Evolutionary conservation across 1,140 invertebrate genomes (phyloP), one percentile per base, ranked within the genome.

Genomic region (Zelostemma sp.): DNA sequence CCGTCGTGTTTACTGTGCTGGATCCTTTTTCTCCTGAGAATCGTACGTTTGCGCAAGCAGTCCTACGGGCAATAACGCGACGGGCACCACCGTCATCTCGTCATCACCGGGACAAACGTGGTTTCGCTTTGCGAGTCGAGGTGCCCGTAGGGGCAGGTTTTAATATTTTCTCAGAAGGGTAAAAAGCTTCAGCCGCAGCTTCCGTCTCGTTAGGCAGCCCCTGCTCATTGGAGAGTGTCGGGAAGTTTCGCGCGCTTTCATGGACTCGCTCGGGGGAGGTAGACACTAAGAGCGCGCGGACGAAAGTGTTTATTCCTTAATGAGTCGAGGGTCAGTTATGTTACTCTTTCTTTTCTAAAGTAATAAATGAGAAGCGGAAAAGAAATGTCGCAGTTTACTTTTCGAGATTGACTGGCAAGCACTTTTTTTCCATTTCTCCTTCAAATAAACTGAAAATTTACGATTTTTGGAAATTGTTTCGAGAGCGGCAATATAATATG

Each of bases 101-200:
- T 18, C 16, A 21, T 17, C 16, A 15, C 41, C n/a, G n/a, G 16
- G 16, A 12, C n/a, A n/a, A n/a, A n/a, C 19, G 19, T 11, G 45
- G 45, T 19, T 47, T 18, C 28, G 28, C 15, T 49, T 28, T 31
- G 5, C 21, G 28, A 21, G 45, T 14, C 40, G 49, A 47, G 48
- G 25, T 35, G 69, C 69, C 63, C 55, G 28, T 53, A 46, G 69
- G 64, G 25, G 45, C 35, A 11, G 18, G 48, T 17, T 50, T 67
- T 51, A 72, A 68, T 72, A 68, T 72, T 67, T 64, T 68, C 64
- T 63, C 51, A 50, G 19, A 53, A 33, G 59, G 48, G 56, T 60
- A 58, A 60, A 66, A 72, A 59, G 58, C 55, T 18, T 58, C 19
- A 25, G 69, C 69, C 69, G 19, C 69, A 67, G 60, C 59, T 72